Conservation (phyloP, 2,888 invertebrate genomes). For the Standfussiana lucernea region DNA sequence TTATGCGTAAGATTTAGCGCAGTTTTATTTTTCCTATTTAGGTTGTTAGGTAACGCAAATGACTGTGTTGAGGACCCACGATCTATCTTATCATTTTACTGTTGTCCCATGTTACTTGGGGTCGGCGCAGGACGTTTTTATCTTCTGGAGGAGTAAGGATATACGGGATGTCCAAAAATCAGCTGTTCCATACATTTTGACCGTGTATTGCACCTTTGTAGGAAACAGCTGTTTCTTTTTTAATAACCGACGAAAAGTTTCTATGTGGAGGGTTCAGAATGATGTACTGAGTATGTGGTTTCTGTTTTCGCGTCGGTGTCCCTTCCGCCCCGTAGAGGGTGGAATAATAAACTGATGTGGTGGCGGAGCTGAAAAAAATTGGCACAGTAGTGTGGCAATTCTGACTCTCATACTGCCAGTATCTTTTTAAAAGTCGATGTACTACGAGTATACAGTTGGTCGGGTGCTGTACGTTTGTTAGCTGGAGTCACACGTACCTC, state of each 20-base stretch:
- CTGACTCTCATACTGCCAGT: background rate
- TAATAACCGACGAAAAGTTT: no score
- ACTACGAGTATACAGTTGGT: background rate
- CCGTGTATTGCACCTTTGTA: no score
- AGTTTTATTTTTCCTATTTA: background rate
- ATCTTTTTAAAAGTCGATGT: background rate
- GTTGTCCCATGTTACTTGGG: background rate
- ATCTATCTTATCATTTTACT: background rate
- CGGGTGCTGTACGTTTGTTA: background rate
- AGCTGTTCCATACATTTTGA: no score
- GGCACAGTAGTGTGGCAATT: background rate
- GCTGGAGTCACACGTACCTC: conserved; percentile 21
- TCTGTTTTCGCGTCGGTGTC: no score
- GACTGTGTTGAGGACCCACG: background rate
- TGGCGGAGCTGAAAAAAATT: background rate
- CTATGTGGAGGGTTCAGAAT: no score
- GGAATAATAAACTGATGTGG: background rate
- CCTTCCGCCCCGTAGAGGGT: no score
- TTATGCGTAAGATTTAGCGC: background rate
- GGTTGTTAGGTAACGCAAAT: background rate
- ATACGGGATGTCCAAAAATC: no score
- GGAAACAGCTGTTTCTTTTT: no score
- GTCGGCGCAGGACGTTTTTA: no score
- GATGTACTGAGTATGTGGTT: no score
- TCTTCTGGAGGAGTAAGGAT: no score